phyloP scores from a whole-genome alignment of 2,888 invertebrate species.

The Folsomia manolachei region DNA sequence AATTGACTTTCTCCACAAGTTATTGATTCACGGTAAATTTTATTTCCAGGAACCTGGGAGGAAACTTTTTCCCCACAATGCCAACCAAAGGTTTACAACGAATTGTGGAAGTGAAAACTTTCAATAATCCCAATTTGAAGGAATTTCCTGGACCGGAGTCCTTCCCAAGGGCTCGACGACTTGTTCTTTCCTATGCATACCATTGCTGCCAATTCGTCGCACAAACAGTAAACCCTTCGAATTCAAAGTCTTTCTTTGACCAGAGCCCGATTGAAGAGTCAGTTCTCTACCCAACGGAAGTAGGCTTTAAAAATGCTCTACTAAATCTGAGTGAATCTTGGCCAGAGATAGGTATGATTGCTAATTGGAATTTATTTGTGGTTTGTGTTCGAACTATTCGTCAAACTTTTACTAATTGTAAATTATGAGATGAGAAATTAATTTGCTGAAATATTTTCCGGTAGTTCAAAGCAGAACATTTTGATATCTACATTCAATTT shows the following conservation, averaged over 20 bases:
- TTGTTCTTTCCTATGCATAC: conserved; percentile 89
- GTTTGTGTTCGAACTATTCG: background rate
- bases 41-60: conserved; percentile 74
- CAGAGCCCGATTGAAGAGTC: conserved; percentile 58
- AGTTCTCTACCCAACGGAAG: conserved; percentile 63
- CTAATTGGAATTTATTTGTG: conserved; percentile 43
- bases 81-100: conserved; percentile 78
- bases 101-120: conserved; percentile 81
- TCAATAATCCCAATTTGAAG: conserved; percentile 81
- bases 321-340: conserved; percentile 58
- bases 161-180: conserved; percentile 72
- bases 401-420: background rate
- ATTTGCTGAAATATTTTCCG: too few relatives aligned
- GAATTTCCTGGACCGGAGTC: conserved; percentile 83
- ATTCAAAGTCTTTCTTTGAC: conserved; percentile 8
- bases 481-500: too few relatives aligned
- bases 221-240: conserved; percentile 61
- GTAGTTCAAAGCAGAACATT: too few relatives aligned
- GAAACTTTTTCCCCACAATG: conserved; percentile 78
- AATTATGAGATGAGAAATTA: too few relatives aligned
- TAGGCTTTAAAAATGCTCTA: conserved; percentile 38
- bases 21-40: too few relatives aligned
- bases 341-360: conserved; percentile 79
- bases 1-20: too few relatives aligned
- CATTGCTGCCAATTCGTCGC: conserved; percentile 85